Percentiles rank a stretch among this genome's conserved stretches.
These are phyloP conservation scores for Drusus annulatus DNA, from an alignment of 1,140 invertebrate genomes.

Conservation along the genomic window DNA sequence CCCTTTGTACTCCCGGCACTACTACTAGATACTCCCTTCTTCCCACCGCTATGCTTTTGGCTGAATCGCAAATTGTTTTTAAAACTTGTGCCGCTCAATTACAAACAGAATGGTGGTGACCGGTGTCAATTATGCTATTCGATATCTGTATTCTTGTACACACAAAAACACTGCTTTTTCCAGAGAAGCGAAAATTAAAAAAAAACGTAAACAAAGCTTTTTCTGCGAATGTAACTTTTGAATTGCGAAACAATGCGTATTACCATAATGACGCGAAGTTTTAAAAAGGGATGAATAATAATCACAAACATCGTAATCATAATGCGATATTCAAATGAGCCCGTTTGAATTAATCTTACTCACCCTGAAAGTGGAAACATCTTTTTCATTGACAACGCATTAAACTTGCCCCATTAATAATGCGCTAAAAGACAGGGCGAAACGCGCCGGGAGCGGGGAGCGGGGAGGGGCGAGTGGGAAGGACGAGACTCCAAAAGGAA, in stretches of 20 bases:
- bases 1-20: too few relatives aligned
- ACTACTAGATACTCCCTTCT: too few relatives aligned
- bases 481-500: not conserved
- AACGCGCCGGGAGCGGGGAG: not conserved
- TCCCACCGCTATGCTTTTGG: constrained; percentile 48
- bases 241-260: not conserved
- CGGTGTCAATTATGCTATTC: not conserved
- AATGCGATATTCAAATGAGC: too few relatives aligned
- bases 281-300: too few relatives aligned
- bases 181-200: too few relatives aligned
- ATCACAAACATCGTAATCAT: too few relatives aligned
- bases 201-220: too few relatives aligned
- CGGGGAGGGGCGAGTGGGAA: too few relatives aligned
- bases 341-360: not conserved
- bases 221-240: not conserved
- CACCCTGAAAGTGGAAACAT: not conserved
- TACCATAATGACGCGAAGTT: too few relatives aligned
- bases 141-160: too few relatives aligned
- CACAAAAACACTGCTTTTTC: too few relatives aligned
- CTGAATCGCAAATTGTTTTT: constrained; percentile 57
- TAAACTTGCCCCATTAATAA: constrained; percentile 22
- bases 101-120: not conserved
- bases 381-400: constrained; percentile 4
- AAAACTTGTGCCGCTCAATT: constrained; percentile 47
- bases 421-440: constrained; percentile 9